Evolutionary conservation across 1,140 invertebrate genomes (phyloP).

Genomic region (Globodera ellingtonae): DNA sequence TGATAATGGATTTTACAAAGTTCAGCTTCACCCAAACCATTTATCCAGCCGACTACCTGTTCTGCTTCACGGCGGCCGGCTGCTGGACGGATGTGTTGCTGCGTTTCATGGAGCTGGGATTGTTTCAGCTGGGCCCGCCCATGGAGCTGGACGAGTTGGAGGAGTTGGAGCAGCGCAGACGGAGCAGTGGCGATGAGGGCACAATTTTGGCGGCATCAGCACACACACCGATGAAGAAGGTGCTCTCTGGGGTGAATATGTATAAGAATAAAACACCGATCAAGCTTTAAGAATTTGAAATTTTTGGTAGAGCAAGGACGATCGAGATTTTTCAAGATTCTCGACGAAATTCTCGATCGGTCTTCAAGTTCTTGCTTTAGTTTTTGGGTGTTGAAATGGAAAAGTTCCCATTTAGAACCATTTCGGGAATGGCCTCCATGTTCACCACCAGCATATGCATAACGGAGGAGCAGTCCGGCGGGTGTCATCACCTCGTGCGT

Average conservation of each 20-base stretch:
- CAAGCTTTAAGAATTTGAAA: too few relatives aligned
- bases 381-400: background rate
- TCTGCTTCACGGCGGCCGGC: slow-evolving; percentile 59
- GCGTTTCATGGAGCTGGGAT: slow-evolving; percentile 58
- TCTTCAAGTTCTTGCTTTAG: too few relatives aligned
- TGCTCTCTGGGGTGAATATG: background rate
- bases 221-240: background rate
- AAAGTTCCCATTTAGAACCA: background rate
- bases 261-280: too few relatives aligned
- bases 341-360: too few relatives aligned
- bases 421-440: background rate
- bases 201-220: background rate
- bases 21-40: slow-evolving; percentile 58
- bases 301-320: too few relatives aligned
- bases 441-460: background rate
- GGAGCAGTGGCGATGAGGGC: background rate
- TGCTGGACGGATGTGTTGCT: slow-evolving; percentile 63
- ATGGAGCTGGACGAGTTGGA: slow-evolving; percentile 27
- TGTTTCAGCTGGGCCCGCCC: slow-evolving; percentile 59
- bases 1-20: background rate
- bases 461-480: background rate
- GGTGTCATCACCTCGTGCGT: background rate
- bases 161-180: slow-evolving; percentile 17
- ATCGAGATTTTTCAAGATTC: too few relatives aligned
- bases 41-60: slow-evolving; percentile 64